A percentile compares a stretch with the other conserved stretches of the same genome.
phyloP scores from a whole-genome alignment of 2,797 vertebrate species.

The Nyctalus aviator region DNA sequence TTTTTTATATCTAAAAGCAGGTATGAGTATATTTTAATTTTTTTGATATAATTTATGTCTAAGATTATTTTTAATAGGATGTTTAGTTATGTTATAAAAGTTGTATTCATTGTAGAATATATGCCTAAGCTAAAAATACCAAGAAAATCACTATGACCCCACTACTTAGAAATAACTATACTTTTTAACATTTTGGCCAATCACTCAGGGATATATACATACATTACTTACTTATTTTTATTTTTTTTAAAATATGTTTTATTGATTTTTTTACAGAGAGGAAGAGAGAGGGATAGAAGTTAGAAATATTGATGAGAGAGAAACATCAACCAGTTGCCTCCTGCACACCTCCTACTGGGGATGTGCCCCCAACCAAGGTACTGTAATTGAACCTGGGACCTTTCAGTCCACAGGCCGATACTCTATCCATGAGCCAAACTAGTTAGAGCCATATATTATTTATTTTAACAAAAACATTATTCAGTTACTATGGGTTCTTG shows the following conservation, averaged over 20 bases:
- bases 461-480: slow-evolving; percentile 39
- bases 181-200: background rate
- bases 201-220: background rate
- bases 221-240: slow-evolving; percentile 46
- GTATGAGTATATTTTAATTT: background rate
- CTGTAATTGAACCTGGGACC: too few species aligned
- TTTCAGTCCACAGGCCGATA: too few species aligned
- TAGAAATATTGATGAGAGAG: too few species aligned
- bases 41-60: background rate
- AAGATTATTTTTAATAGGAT: background rate
- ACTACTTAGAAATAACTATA: background rate
- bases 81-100: slow-evolving; percentile 31
- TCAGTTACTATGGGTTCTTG: background rate
- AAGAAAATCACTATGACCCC: background rate
- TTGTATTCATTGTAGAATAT: background rate
- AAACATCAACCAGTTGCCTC: too few species aligned
- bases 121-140: background rate
- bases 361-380: too few species aligned
- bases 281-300: too few species aligned
- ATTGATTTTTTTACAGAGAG: too few species aligned
- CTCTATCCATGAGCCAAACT: too few species aligned
- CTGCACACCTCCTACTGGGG: too few species aligned
- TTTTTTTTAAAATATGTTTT: background rate
- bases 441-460: background rate
- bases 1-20: slow-evolving; percentile 27